Percentiles rank a stretch among this genome's conserved stretches.
phyloP scores from a whole-genome alignment of 2,888 invertebrate genomes.

The Lepetodrilus schrolli region DNA sequence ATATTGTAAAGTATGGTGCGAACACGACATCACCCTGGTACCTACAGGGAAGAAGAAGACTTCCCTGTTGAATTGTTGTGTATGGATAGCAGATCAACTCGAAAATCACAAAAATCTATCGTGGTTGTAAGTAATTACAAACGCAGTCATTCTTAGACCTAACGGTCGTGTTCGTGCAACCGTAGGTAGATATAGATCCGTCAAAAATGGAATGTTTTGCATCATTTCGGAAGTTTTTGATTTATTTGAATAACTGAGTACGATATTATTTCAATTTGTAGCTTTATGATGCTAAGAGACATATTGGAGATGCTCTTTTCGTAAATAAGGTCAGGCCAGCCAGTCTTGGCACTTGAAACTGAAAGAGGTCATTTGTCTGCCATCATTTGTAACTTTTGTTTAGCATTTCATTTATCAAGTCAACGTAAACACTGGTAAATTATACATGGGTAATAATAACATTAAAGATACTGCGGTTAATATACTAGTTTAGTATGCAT shows the following conservation, averaged over 20 bases:
- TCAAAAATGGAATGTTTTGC: background rate
- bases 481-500: too few species aligned
- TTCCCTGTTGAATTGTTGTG: constrained; percentile 44
- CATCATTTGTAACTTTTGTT: too few species aligned
- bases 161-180: constrained; percentile 8
- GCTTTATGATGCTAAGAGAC: too few species aligned
- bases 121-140: constrained; percentile 28
- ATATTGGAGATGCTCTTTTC: too few species aligned
- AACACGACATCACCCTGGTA: constrained; percentile 60
- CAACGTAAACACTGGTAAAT: too few species aligned
- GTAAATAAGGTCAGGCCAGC: too few species aligned
- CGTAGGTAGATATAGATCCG: background rate
- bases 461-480: too few species aligned
- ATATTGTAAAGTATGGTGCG: constrained; percentile 55
- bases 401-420: too few species aligned
- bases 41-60: constrained; percentile 36
- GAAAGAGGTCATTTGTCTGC: too few species aligned
- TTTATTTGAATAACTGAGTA: background rate
- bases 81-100: constrained; percentile 33
- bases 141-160: background rate
- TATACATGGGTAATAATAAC: too few species aligned
- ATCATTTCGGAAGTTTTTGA: background rate
- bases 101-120: constrained; percentile 28
- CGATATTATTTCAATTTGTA: too few species aligned
- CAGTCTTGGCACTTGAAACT: too few species aligned